Evolutionary conservation across 2,113 vertebrate species (phyloP).

Genomic region (Carassius carassius): DNA sequence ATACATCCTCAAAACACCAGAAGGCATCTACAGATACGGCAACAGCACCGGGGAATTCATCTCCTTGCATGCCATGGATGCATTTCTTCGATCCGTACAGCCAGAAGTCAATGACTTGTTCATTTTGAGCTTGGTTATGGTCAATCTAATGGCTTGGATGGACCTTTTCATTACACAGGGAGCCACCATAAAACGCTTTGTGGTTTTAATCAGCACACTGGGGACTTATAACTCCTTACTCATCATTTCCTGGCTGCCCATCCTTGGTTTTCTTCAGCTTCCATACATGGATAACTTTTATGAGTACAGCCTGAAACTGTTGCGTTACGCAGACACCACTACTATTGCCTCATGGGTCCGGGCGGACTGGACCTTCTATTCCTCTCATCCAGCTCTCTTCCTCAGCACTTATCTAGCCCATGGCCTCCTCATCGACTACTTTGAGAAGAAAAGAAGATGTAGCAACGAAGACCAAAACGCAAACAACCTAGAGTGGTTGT

Average conservation of each 20-base stretch:
- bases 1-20: slow-evolving; percentile 93
- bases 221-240: slow-evolving; percentile 96
- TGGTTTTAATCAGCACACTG: slow-evolving; percentile 96
- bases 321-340: slow-evolving; percentile 94
- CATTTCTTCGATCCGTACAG: slow-evolving; percentile 91
- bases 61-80: slow-evolving; percentile 92
- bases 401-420: slow-evolving; percentile 93
- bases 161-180: slow-evolving; percentile 98
- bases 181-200: slow-evolving; percentile 95
- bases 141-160: slow-evolving; percentile 98
- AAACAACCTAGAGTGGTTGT: slow-evolving; percentile 95
- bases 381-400: slow-evolving; percentile 94
- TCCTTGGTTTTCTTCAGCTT: slow-evolving; percentile 90
- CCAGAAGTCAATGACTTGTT: slow-evolving; percentile 98
- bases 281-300: slow-evolving; percentile 93
- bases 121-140: slow-evolving; percentile 92
- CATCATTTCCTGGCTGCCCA: slow-evolving; percentile 95
- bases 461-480: slow-evolving; percentile 84
- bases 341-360: slow-evolving; percentile 90
- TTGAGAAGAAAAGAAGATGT: slow-evolving; percentile 92
- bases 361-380: slow-evolving; percentile 97
- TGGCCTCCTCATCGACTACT: slow-evolving; percentile 93
- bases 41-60: slow-evolving; percentile 93
- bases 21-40: slow-evolving; percentile 94
- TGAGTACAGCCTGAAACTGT: slow-evolving; percentile 91